Conservation (phyloP, 2,888 invertebrate species). For the Hecatera dysodea region DNA sequence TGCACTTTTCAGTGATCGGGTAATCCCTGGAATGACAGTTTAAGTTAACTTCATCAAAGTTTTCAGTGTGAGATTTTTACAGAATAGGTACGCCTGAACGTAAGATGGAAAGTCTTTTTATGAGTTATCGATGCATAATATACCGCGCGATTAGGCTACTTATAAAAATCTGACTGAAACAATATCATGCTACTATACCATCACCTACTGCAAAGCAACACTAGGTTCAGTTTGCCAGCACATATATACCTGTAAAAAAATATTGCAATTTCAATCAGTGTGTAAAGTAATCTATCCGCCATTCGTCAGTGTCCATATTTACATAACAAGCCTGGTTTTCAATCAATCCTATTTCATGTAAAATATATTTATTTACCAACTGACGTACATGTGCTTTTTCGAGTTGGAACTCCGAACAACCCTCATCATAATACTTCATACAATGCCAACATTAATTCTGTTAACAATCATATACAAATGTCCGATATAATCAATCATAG, state of each 20-base stretch:
- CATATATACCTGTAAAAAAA: not conserved
- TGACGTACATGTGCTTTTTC: slow-evolving; percentile 24
- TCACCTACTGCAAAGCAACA: not conserved
- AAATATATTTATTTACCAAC: slow-evolving; percentile 33
- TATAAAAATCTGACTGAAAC: no score
- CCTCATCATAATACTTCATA: slow-evolving; percentile 20
- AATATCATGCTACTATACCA: not conserved
- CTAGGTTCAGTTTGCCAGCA: not conserved
- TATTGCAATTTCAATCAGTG: slow-evolving; percentile 5
- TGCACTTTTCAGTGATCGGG: no score
- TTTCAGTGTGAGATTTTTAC: no score
- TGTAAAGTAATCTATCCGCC: not conserved
- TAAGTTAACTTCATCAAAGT: no score
- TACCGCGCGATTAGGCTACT: no score
- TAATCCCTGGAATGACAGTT: no score
- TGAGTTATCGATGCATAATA: no score
- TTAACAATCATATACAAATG: slow-evolving; percentile 33
- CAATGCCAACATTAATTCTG: slow-evolving; percentile 31
- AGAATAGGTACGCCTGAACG: no score
- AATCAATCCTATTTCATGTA: slow-evolving; percentile 22
- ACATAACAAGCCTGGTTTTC: slow-evolving; percentile 7
- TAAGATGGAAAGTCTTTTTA: no score
- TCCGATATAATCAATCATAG: slow-evolving; percentile 39
- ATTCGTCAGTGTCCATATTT: slow-evolving; percentile 21
- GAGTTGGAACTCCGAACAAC: slow-evolving; percentile 22